A percentile compares a stretch with the other conserved stretches of the same genome.
phyloP scores from a whole-genome alignment of 2,888 invertebrate genomes.

The Melanophora roralis region DNA sequence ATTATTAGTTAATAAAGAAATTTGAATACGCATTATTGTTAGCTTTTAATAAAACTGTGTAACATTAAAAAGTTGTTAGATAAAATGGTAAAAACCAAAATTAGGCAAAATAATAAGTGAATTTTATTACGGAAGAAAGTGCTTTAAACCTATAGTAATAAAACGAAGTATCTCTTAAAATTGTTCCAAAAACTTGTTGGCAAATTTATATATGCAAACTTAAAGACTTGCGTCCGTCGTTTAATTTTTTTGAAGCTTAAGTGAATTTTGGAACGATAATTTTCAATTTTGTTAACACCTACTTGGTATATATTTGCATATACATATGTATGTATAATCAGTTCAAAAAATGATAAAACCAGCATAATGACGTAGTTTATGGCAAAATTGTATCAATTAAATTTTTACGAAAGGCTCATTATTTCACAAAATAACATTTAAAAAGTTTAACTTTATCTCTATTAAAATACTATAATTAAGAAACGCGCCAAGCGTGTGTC shows the following conservation, averaged over 20 bases:
- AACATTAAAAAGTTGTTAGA: neutral
- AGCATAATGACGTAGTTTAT: slow-evolving; percentile 55
- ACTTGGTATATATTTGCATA: slow-evolving; percentile 32
- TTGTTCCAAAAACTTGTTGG: neutral
- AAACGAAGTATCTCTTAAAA: too few relatives aligned
- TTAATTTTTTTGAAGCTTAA: neutral
- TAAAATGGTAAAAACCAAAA: neutral
- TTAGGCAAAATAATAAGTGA: too few relatives aligned
- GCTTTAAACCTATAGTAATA: neutral
- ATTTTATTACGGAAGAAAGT: neutral
- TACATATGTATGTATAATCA: too few relatives aligned
- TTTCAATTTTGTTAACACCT: slow-evolving; percentile 67
- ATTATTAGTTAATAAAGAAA: slow-evolving; percentile 18
- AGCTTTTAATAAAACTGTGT: neutral
- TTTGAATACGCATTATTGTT: neutral
- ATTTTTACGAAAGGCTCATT: neutral
- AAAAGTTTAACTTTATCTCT: too few relatives aligned
- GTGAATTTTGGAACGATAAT: slow-evolving; percentile 25
- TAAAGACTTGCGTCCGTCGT: slow-evolving; percentile 46
- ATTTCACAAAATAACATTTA: neutral
- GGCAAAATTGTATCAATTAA: neutral
- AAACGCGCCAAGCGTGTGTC: too few relatives aligned
- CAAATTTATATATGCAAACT: neutral
- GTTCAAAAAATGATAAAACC: too few relatives aligned
- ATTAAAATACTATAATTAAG: too few relatives aligned